A percentile compares a stretch with the other conserved stretches of the same genome.
phyloP scores from a whole-genome alignment of 2,797 vertebrate species.

The Chromobotia macracanthus region DNA sequence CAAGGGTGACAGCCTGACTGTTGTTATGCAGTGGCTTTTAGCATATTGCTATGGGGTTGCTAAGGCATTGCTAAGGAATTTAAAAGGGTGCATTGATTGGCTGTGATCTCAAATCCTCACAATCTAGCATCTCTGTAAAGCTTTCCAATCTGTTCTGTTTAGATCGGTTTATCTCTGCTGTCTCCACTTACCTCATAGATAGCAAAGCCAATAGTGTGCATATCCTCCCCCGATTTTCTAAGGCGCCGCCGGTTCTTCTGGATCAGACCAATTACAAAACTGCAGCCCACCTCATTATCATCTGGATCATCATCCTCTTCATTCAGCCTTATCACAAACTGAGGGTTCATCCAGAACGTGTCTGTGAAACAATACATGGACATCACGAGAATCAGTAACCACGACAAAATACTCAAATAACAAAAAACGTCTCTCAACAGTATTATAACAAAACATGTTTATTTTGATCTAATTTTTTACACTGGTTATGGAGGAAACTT shows the following conservation, averaged over 20 bases:
- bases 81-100: neutral
- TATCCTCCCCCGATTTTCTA: slow-evolving; percentile 79
- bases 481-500: neutral
- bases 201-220: slow-evolving; percentile 85
- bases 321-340: slow-evolving; percentile 82
- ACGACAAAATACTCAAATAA: no score
- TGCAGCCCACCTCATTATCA: slow-evolving; percentile 73
- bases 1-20: neutral
- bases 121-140: no score
- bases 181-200: slow-evolving; percentile 53
- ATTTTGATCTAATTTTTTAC: no score
- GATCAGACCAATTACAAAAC: slow-evolving; percentile 83
- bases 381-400: no score
- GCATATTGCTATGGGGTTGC: neutral
- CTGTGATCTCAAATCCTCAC: neutral
- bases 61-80: neutral
- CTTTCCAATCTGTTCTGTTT: no score
- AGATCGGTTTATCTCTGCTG: neutral
- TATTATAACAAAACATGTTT: no score
- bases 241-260: slow-evolving; percentile 85
- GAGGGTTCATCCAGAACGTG: slow-evolving; percentile 89
- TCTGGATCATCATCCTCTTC: slow-evolving; percentile 81
- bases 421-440: no score
- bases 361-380: slow-evolving; percentile 68
- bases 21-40: neutral